Evolutionary conservation across 2,797 vertebrate species (phyloP).

Genomic region (Aeoliscus strigatus): DNA sequence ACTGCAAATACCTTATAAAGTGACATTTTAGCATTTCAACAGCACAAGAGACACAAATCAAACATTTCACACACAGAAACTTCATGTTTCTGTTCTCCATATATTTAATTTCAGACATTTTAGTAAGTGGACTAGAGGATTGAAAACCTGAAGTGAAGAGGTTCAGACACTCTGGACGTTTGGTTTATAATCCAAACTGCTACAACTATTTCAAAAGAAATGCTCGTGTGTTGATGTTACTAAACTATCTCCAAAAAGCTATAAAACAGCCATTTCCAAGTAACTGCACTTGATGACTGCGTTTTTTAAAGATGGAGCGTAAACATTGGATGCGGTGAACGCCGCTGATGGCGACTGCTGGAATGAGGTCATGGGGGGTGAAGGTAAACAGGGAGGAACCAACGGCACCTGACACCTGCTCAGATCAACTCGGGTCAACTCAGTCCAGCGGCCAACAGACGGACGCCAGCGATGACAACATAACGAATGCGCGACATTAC

Average conservation of each 20-base stretch:
- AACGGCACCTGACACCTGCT: constrained; percentile 34
- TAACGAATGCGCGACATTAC: too few relatives aligned
- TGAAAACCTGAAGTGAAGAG: not conserved
- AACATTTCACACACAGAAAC: too few relatives aligned
- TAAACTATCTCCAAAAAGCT: constrained; percentile 17
- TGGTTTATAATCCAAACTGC: constrained; percentile 6
- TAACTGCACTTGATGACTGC: constrained; percentile 16
- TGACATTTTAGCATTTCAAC: too few relatives aligned
- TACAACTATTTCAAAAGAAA: not conserved
- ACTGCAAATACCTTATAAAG: too few relatives aligned
- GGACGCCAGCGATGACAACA: too few relatives aligned
- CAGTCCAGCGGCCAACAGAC: constrained; percentile 46
- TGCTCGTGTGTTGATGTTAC: constrained; percentile 9
- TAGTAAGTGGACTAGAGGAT: too few relatives aligned
- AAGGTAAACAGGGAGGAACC: constrained; percentile 32
- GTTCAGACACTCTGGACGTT: not conserved
- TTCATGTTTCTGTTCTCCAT: too few relatives aligned
- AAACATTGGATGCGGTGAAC: constrained; percentile 32
- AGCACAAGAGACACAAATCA: too few relatives aligned
- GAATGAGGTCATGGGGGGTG: constrained; percentile 21
- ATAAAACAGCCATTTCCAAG: constrained; percentile 15
- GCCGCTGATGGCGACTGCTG: constrained; percentile 8
- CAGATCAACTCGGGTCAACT: constrained; percentile 48
- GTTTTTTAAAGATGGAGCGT: constrained; percentile 7
- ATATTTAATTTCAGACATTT: too few relatives aligned